Base-by-base conservation (phyloP, 2,888 invertebrate species). In the Sclerodermus sp. region DNA sequence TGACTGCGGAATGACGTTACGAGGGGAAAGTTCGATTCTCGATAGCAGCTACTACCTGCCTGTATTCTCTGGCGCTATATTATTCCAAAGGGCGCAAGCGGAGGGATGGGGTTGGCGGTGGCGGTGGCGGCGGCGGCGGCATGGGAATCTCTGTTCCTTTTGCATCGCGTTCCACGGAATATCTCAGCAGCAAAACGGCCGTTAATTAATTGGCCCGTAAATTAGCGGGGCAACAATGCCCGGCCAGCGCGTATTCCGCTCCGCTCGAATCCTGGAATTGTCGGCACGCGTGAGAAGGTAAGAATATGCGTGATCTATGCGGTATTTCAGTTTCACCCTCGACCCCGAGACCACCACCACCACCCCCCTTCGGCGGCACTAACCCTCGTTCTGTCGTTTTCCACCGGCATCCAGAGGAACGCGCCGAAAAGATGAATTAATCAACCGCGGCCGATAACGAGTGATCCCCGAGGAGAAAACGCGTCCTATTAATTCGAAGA, bases 161-260 rank as follows among this genome's bases (percentile, higher is more conserved):
- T 4, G 34, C 14, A 12, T 12, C 31, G 55, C 50, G 61, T 55
- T 52, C 32, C 59, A 30, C 42, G 52, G 53, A 63, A 63, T 63
- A 63, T 63, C 63, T 57, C 51, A 57, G 62, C 45, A 52, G 34
- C n/a, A 14, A 53, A 57, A 64, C 53, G 57, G 55, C 49, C 54
- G 60, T 66, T 71, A 76, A 77, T 77, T 77, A 77, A 77, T 77
- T 73, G 75, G 71, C 67, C 71, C 75, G 74, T 77, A 77, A 77
- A 77, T 77, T 75, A 75, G 64, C 67, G 58, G 53, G 62, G 45
- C 63, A 67, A 74, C 75, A 74, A 76, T 74, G 71, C 61, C 56
- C 54, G 57, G 54, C 34, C 44, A 34, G 49, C 38, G 42, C 55
- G 48, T 46, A 44, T 41, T 52, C 23, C 52, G 40, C 9, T 54